A percentile compares a stretch with the other conserved stretches of the same genome.
Evolutionary conservation across 2,797 vertebrate species (phyloP).

Genomic region (Pteropus rufus): DNA sequence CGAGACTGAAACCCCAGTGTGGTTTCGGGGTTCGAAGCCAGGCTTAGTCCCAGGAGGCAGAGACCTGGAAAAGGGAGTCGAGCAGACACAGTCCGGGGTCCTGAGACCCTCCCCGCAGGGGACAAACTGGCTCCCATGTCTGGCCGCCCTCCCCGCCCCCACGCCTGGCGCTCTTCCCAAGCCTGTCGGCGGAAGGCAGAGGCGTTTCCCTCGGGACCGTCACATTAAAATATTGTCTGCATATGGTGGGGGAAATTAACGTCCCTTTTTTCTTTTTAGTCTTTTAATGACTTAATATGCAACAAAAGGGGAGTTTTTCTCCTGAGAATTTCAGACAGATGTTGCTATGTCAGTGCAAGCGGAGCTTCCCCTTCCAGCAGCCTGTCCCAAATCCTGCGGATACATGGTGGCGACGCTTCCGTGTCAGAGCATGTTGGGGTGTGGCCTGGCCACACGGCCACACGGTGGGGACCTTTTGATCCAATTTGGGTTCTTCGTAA

Average conservation of each 20-base stretch:
- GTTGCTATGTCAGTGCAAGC: not conserved
- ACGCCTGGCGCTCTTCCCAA: fast-evolving
- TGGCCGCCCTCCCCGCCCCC: fast-evolving
- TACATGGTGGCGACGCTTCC: fast-evolving
- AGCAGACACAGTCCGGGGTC: not conserved
- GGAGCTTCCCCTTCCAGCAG: not conserved
- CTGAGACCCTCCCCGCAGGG: not conserved
- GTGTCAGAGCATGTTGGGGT: fast-evolving
- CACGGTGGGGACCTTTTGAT: not conserved
- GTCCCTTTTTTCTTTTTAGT: not conserved
- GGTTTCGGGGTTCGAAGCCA: not conserved
- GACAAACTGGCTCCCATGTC: fast-evolving
- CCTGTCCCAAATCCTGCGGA: not conserved
- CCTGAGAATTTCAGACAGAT: slow-evolving; percentile 36
- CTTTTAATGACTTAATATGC: slow-evolving; percentile 57
- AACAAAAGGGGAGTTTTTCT: slow-evolving; percentile 45
- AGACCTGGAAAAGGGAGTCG: not conserved
- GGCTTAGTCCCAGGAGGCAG: not conserved
- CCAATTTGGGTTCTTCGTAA: not conserved
- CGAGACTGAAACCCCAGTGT: not conserved
- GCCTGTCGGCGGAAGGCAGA: too few relatives aligned
- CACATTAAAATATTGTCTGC: not conserved
- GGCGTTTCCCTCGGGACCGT: fast-evolving
- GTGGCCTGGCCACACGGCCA: not conserved
- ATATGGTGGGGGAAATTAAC: not conserved